Evolutionary conservation across 2,113 vertebrate genomes (phyloP).

Genomic region (Ascaphus truei): DNA sequence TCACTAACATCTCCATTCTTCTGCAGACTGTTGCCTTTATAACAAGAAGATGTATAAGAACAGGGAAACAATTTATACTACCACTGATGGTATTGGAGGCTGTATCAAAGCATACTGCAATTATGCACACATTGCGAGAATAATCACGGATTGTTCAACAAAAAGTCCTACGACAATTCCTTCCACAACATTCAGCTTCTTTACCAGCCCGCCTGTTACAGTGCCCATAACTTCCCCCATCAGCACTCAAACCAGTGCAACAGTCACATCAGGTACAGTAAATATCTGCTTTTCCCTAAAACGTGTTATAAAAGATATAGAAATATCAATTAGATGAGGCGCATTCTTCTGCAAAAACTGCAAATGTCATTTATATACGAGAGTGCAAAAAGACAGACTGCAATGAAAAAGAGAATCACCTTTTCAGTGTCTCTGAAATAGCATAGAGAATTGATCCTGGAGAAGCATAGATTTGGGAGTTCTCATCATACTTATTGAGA

Average conservation of each 20-base stretch:
- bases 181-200: constrained; percentile 5
- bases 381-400: no score
- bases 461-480: no score
- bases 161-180: no score
- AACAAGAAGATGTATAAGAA: constrained; percentile 49
- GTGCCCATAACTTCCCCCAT: neutral
- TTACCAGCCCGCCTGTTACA: neutral
- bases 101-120: constrained; percentile 58
- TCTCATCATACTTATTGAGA: no score
- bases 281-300: no score
- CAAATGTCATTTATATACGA: no score
- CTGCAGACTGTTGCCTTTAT: constrained; percentile 60
- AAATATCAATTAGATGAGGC: no score
- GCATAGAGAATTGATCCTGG: no score
- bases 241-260: neutral
- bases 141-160: neutral
- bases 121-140: constrained; percentile 53
- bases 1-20: neutral
- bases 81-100: constrained; percentile 63
- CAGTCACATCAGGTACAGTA: neutral
- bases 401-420: no score
- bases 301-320: no score
- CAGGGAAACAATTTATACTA: constrained; percentile 63
- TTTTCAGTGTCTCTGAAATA: no score
- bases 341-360: no score